These are phyloP conservation scores for Oryzias woworae DNA, from an alignment of 2,113 vertebrate genomes.

Conservation along the genomic window DNA sequence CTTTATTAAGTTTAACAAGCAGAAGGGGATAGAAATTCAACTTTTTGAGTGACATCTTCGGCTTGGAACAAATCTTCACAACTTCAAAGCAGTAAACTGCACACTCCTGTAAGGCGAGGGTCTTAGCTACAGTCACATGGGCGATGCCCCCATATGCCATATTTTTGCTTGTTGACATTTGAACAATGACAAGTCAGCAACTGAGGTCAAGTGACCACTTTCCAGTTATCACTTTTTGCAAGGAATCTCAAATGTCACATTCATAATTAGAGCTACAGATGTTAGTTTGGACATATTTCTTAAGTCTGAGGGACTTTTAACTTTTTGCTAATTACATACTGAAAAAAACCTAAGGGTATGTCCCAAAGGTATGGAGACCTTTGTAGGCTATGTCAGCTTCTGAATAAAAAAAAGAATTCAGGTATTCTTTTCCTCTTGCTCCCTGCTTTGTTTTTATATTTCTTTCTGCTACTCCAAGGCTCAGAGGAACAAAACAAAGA, in stretches of 20 bases:
- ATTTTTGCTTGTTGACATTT: conserved; percentile 25
- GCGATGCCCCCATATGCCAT: conserved; percentile 7
- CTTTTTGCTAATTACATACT: neutral
- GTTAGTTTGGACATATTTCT: neutral
- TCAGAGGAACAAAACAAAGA: too few relatives aligned
- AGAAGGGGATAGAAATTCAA: conserved; percentile 7
- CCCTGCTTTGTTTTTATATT: too few relatives aligned
- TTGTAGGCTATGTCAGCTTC: too few relatives aligned
- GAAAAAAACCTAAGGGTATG: neutral
- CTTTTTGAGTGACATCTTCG: conserved; percentile 7
- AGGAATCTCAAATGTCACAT: conserved; percentile 14
- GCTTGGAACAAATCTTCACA: conserved; percentile 15
- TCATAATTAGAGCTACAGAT: conserved; percentile 1
- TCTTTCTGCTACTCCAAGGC: too few relatives aligned
- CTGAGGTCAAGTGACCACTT: conserved; percentile 22
- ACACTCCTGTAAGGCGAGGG: conserved; percentile 5
- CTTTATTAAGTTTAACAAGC: conserved; percentile 9
- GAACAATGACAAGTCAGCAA: conserved; percentile 17
- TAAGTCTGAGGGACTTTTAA: neutral
- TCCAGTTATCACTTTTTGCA: conserved; percentile 10
- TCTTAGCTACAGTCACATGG: conserved; percentile 15
- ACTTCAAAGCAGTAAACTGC: conserved; percentile 21
- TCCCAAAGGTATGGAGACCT: too few relatives aligned
- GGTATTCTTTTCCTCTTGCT: too few relatives aligned
- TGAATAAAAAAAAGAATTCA: too few relatives aligned